Base-by-base conservation (phyloP, 2,888 invertebrate species). In the Heliconius erato region DNA sequence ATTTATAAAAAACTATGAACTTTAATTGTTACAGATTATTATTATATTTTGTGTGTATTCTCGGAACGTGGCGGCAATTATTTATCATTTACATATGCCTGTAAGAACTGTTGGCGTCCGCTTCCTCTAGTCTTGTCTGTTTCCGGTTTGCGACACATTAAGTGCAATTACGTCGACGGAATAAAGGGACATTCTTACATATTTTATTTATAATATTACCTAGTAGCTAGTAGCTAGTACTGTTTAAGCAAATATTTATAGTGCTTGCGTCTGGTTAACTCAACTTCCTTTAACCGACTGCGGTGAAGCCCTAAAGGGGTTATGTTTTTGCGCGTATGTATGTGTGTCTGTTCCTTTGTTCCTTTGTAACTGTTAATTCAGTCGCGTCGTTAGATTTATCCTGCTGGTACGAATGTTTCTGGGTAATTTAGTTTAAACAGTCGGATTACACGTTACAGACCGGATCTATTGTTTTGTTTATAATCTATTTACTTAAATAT, bases 91-190 rank as follows among this genome's bases (percentile, higher is more conserved):
- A 83, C 85, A 87, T 86, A 87, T 85, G 84, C 86, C 84, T 84
- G 82, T 85, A 86, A 86, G 84, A 84, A 87, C 85, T 85, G 85
- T 86, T 83, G 80, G 84, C 82, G 83, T 88, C 88, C 89, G 88
- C 88, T 88, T 88, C 88, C 88, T 88, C 82, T 72, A 80, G 71
- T 74, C 59, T 72, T 81, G 68, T 74, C 59, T 79, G 78, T 86
- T 88, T 89, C 88, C 88, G 88, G 84, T 84, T 83, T 82, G 81
- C 79, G 79, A 82, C 71, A 82, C 65, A 79, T 80, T 77, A 67
- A 82, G 74, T 79, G 80, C 80, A 84, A 84, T 82, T 84, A 80
- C 79, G 78, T 63, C 59, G 80, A 74, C 80, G 74, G 80, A 26
- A 82, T 78, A 78, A 82, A 82, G 63, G 74, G 78, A 74, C 77